phyloP scores from a whole-genome alignment of 2,888 invertebrate genomes.

The Hetaerina titia region DNA sequence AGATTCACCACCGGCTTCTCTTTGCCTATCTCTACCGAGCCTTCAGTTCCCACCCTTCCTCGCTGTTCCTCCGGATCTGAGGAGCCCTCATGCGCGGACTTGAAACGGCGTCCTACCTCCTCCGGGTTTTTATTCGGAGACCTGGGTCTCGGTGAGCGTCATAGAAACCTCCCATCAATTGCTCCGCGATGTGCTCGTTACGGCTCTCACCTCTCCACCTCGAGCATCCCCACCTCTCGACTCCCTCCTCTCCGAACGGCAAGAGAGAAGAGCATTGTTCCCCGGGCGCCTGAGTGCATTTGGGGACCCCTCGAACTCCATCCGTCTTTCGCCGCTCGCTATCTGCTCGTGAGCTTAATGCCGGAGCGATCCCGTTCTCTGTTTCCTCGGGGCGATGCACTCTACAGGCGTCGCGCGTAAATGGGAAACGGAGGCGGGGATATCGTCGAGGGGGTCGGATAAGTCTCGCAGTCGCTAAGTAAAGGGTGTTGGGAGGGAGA shows the following conservation, averaged over 20 bases:
- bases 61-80: too few species aligned
- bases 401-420: neutral
- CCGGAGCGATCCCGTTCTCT: neutral
- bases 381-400: neutral
- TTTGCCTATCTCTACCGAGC: too few species aligned
- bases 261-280: neutral
- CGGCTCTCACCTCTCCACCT: neutral
- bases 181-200: neutral
- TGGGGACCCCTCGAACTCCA: neutral
- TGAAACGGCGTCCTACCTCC: neutral
- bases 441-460: neutral
- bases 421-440: neutral
- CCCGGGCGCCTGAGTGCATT: neutral
- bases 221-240: neutral
- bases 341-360: conserved; percentile 44
- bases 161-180: neutral
- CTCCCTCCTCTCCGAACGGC: neutral
- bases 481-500: neutral
- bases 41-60: too few species aligned
- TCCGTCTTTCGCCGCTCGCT: conserved; percentile 44
- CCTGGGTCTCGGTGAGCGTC: neutral
- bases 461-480: neutral
- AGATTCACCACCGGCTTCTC: too few species aligned
- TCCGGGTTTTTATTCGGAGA: neutral
- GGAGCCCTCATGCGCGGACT: too few species aligned